Base-by-base conservation (phyloP, 2,113 vertebrate genomes). In the Poecile atricapillus region DNA sequence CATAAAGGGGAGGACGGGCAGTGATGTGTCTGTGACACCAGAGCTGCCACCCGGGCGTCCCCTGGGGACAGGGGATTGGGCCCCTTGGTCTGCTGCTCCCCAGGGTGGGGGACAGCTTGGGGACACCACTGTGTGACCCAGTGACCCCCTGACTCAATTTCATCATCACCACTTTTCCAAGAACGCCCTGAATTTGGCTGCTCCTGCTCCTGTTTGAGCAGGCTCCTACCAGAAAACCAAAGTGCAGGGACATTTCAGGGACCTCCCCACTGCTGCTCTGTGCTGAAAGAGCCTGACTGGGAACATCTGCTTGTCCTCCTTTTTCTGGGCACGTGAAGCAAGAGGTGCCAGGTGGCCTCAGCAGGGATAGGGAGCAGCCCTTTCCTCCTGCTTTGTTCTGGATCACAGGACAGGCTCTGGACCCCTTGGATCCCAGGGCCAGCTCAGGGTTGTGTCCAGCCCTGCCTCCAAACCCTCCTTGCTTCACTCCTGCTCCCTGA, bases 181-280 rank as follows among this genome's bases (percentile, higher is more conserved):
- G 31, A 28, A 16, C 0, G 1, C 41, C 7, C 41, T 0, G 0
- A 30, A 53, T 77, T 56, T 0, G 1, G 47, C 80, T 37, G 65
- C 43, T 91, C 0, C 0, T 21, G 60, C 86, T 88, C 58, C 75
- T 37, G 10, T 52, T 41, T 6, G 64, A 71, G 59, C 37, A 1
- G 21, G 43, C 52, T 92, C 33, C 76, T 9, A 6, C 35, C 47
- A 24, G n/a, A 17, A 64, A n/a, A 22, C 21, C 39, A 6, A 76
- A 68, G 35, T 15, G 37, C 2, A 1, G 41, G 80, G 55, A 60
- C 68, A 21, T 27, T 18, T 69, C 27, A 15, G 58, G 24, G 53
- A 23, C 31, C 14, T 10, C 79, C 73, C 44, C 18, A 3, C 49
- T 39, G 68, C 44, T 95, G 47, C 31, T 78, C 12, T 28, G 4